Conservation (phyloP, 2,797 vertebrate genomes). For the Crypturellus tataupa region DNA sequence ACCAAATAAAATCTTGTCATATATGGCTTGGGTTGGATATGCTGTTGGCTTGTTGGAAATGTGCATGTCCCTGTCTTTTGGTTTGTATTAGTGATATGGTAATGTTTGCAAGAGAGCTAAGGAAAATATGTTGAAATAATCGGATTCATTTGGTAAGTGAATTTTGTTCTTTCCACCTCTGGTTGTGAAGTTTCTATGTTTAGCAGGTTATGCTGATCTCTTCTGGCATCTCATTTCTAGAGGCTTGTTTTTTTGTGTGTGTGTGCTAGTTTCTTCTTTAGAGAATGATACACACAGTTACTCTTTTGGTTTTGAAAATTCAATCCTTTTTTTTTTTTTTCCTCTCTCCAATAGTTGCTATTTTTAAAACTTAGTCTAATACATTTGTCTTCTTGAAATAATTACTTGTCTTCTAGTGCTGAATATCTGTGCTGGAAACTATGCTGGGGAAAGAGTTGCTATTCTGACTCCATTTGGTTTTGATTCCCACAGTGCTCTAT, state of each 20-base stretch:
- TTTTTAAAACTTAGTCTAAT: not conserved
- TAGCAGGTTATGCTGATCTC: not conserved
- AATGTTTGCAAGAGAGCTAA: not conserved
- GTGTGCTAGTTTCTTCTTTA: not conserved
- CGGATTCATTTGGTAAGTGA: not conserved
- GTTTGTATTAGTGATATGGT: not conserved
- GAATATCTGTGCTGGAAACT: not conserved
- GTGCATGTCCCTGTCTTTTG: fast-evolving
- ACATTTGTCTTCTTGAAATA: not conserved
- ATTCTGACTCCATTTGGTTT: fast-evolving
- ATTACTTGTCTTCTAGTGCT: not conserved
- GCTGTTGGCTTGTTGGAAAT: not conserved
- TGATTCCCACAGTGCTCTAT: not conserved
- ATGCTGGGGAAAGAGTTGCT: not conserved
- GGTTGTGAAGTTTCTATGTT: not conserved
- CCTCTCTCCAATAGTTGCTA: no score
- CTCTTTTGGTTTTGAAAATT: not conserved
- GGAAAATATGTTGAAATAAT: not conserved
- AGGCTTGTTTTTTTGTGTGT: not conserved
- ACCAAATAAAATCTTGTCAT: not conserved
- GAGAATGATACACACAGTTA: fast-evolving
- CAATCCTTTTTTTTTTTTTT: not conserved
- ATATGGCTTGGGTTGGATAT: not conserved
- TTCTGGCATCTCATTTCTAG: not conserved
- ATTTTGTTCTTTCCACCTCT: not conserved